These are phyloP conservation scores for Camptogramma bilineatum DNA, from an alignment of 2,888 invertebrate species.

Conservation along the genomic window DNA sequence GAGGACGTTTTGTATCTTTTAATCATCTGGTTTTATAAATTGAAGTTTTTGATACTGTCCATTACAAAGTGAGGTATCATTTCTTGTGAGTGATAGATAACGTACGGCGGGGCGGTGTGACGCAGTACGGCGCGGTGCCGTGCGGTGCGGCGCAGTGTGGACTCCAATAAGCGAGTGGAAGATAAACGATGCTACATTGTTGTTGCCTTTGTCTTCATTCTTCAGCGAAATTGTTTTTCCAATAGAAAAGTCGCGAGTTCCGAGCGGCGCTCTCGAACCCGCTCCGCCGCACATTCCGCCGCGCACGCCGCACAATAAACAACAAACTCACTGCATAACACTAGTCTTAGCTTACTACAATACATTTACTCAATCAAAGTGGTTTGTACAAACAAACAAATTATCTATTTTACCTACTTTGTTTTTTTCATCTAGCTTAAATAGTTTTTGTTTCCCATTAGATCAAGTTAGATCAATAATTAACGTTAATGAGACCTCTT, in stretches of 20 bases:
- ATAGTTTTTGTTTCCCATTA: too few species aligned
- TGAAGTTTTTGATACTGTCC: too few species aligned
- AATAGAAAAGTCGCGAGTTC: conserved; percentile 18
- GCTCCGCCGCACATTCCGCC: background rate
- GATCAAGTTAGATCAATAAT: too few species aligned
- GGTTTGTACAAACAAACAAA: too few species aligned
- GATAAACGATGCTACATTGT: conserved; percentile 25
- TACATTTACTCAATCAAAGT: too few species aligned
- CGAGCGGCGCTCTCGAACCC: background rate
- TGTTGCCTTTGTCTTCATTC: conserved; percentile 24
- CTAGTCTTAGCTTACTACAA: too few species aligned
- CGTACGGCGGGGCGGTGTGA: background rate
- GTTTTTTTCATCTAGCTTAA: too few species aligned
- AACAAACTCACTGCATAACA: background rate
- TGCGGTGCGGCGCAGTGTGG: background rate
- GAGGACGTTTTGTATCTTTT: too few species aligned
- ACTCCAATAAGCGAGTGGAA: conserved; percentile 21
- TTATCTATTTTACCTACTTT: too few species aligned
- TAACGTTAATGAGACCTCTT: background rate
- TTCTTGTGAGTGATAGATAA: too few species aligned
- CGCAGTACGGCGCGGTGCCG: background rate
- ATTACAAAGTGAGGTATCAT: too few species aligned
- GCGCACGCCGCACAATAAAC: background rate
- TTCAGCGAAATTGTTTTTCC: conserved; percentile 25
- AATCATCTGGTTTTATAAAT: too few species aligned